Conservation (phyloP, 2,797 vertebrate species). For the Schizothorax lantsangensis region DNA sequence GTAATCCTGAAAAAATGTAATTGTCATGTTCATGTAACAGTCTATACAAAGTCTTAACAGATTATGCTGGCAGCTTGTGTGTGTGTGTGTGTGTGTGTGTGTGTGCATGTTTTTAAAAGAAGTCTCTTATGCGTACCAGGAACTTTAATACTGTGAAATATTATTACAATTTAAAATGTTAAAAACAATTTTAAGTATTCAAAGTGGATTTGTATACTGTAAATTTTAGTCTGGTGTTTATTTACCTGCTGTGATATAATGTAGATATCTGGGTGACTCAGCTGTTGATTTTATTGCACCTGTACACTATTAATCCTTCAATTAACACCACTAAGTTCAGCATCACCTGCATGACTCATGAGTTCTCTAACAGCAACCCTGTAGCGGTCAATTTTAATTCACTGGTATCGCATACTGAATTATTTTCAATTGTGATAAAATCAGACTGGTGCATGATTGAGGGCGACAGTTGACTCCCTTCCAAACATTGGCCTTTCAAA, state of each 20-base stretch:
- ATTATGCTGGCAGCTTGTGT: not conserved
- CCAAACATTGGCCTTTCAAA: not conserved
- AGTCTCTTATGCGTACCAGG: not conserved
- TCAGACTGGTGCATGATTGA: not conserved
- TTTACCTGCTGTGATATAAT: not conserved
- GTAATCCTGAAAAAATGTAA: not conserved
- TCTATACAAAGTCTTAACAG: not conserved
- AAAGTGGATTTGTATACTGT: not conserved
- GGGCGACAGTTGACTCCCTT: not conserved
- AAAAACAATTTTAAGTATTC: not conserved
- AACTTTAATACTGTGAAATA: not conserved
- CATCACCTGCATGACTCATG: conserved; percentile 10
- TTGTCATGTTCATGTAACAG: not conserved
- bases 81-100: conserved; percentile 14
- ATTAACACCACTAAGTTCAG: not conserved
- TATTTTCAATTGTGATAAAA: conserved; percentile 1
- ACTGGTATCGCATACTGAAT: not conserved
- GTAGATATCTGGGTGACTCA: not conserved
- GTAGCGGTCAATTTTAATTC: not conserved
- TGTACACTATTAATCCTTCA: not conserved
- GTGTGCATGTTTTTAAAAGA: not conserved
- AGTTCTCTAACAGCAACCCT: not conserved
- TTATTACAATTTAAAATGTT: not conserved
- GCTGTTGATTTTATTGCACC: not conserved
- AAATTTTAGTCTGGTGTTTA: not conserved